Conservation (phyloP, 2,113 vertebrate genomes). For the Lutjanus erythropterus region DNA sequence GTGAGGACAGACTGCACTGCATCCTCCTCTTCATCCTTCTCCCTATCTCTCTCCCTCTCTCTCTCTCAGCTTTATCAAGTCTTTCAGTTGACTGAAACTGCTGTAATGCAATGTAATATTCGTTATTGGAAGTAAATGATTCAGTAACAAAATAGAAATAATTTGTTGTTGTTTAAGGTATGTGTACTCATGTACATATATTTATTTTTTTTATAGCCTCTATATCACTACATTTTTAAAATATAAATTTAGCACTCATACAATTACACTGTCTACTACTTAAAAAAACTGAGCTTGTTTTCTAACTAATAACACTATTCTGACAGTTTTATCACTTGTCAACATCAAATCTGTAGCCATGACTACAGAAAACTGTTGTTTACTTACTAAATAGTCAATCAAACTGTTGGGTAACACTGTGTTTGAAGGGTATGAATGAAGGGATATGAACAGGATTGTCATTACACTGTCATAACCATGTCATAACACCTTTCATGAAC, state of each 20-base stretch:
- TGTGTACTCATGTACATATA: background rate
- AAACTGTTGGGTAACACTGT: too few relatives aligned
- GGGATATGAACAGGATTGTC: too few relatives aligned
- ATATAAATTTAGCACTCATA: background rate
- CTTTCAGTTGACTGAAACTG: constrained; percentile 18
- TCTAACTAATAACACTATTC: background rate
- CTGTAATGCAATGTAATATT: constrained; percentile 52
- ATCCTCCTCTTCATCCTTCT: constrained; percentile 29
- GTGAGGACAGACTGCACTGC: constrained; percentile 24
- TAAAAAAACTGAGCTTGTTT: background rate
- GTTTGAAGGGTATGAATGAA: too few relatives aligned
- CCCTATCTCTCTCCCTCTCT: background rate
- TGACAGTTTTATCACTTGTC: background rate
- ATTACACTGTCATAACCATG: too few relatives aligned
- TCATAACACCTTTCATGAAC: too few relatives aligned
- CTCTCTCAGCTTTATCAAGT: constrained; percentile 34
- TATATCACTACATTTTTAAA: background rate
- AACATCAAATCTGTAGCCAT: background rate
- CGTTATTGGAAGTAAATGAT: constrained; percentile 14
- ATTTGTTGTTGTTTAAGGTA: background rate
- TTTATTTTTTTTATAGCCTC: background rate
- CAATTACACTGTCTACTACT: background rate
- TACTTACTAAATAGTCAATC: background rate
- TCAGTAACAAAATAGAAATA: background rate
- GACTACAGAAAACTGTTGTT: too few relatives aligned